These are phyloP conservation scores for Ormia ochracea DNA, from an alignment of 2,888 invertebrate species.

Conservation along the genomic window DNA sequence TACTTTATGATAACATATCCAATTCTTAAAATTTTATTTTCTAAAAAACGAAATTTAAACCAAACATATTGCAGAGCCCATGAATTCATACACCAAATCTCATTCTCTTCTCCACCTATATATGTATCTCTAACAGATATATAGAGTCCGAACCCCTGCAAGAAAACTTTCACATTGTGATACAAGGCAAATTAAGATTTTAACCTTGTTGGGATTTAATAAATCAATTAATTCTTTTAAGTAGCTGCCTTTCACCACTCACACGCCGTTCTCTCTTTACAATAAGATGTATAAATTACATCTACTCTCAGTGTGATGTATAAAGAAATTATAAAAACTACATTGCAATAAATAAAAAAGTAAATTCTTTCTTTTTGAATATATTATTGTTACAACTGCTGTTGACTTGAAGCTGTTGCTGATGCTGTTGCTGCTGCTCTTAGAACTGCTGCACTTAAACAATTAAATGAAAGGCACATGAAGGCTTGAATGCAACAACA, in stretches of 20 bases:
- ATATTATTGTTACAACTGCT: not conserved
- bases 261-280: not conserved
- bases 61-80: no score
- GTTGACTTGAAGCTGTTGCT: not conserved
- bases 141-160: no score
- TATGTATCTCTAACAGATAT: no score
- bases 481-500: conserved; percentile 20
- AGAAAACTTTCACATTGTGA: no score
- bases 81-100: no score
- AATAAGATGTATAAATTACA: conserved; percentile 49
- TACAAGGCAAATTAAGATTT: no score
- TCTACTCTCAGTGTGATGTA: no score
- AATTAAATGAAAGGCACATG: conserved; percentile 49
- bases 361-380: conserved; percentile 26
- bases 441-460: not conserved
- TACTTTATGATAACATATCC: no score
- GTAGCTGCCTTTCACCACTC: conserved; percentile 5
- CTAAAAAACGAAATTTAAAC: no score
- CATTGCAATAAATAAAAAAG: conserved; percentile 12
- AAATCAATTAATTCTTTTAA: not conserved
- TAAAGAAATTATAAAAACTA: conserved; percentile 4
- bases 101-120: no score
- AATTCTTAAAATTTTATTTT: no score
- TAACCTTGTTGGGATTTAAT: not conserved
- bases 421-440: not conserved